Evolutionary conservation across 2,113 vertebrate species (phyloP).

Genomic region (Tragelaphus scriptus): DNA sequence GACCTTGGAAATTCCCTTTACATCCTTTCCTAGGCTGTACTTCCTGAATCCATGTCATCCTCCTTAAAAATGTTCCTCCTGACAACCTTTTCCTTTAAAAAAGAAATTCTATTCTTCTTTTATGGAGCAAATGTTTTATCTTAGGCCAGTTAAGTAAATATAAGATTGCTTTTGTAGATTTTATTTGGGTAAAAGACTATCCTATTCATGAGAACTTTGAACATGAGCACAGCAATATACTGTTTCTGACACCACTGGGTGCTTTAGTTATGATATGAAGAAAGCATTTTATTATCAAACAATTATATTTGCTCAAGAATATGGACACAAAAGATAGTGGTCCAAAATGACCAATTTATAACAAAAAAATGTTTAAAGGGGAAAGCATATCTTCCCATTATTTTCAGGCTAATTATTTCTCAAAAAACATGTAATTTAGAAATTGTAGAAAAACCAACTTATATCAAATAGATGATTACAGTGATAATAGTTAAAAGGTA

Average conservation of each 20-base stretch:
- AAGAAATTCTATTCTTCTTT: not conserved
- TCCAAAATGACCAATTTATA: constrained; percentile 8
- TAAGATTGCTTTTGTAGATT: not conserved
- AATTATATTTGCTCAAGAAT: constrained; percentile 3
- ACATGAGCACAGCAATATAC: not conserved
- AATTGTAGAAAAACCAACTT: constrained; percentile 12
- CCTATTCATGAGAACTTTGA: not conserved
- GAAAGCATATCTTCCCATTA: not conserved
- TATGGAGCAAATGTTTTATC: not conserved
- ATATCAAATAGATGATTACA: not conserved
- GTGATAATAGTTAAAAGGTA: not conserved
- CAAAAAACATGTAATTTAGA: constrained; percentile 2
- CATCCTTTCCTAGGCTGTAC: not conserved
- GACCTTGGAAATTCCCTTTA: not conserved
- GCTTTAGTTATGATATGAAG: not conserved
- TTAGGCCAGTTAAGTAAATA: constrained; percentile 15
- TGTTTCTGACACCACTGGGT: not conserved
- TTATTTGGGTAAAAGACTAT: not conserved
- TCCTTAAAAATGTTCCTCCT: not conserved
- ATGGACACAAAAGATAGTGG: not conserved
- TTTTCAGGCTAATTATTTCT: not conserved
- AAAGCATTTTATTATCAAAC: constrained; percentile 8
- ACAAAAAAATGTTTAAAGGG: not conserved
- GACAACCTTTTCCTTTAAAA: not conserved
- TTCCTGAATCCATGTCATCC: not conserved